Evolutionary conservation across 2,113 vertebrate genomes (phyloP).

Genomic region (Ctenomys sociabilis): DNA sequence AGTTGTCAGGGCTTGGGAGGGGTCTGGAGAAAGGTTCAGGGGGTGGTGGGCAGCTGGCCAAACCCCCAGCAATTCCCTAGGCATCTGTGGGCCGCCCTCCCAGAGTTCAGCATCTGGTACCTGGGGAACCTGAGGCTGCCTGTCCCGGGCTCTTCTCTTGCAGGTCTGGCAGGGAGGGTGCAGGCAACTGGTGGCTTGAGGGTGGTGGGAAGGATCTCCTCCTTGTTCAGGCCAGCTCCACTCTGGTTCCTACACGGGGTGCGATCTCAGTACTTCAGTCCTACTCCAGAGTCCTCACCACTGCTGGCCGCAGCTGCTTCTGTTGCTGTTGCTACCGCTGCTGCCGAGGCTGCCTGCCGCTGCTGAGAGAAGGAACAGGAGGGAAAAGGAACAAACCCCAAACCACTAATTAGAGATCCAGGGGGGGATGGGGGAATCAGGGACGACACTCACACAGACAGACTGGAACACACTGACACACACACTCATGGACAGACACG

Average conservation of each 20-base stretch:
- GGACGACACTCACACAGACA: slow-evolving; percentile 81
- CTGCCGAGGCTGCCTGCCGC: slow-evolving; percentile 45
- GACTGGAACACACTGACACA: slow-evolving; percentile 79
- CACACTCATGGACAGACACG: slow-evolving; percentile 70
- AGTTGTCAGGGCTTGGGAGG: slow-evolving; percentile 57
- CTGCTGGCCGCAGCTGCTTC: slow-evolving; percentile 9
- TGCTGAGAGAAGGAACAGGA: slow-evolving; percentile 81
- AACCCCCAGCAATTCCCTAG: slow-evolving; percentile 22
- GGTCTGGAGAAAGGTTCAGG: background rate
- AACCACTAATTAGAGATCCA: slow-evolving; percentile 84
- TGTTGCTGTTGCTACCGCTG: slow-evolving; percentile 26
- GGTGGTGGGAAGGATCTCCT: slow-evolving; percentile 43
- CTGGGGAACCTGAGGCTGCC: slow-evolving; percentile 68
- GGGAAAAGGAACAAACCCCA: slow-evolving; percentile 85
- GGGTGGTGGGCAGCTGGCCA: slow-evolving; percentile 42
- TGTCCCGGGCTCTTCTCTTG: slow-evolving; percentile 69
- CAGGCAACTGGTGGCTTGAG: slow-evolving; percentile 51
- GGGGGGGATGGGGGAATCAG: slow-evolving; percentile 76
- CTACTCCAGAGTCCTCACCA: slow-evolving; percentile 58
- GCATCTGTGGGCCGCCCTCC: slow-evolving; percentile 57
- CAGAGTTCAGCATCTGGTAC: slow-evolving; percentile 68
- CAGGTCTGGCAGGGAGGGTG: slow-evolving; percentile 70
- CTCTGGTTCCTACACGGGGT: slow-evolving; percentile 61
- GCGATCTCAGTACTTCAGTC: slow-evolving; percentile 2
- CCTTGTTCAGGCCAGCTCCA: slow-evolving; percentile 55